Evolutionary conservation across 2,888 invertebrate species (phyloP).

Genomic region (Zygaena filipendulae): DNA sequence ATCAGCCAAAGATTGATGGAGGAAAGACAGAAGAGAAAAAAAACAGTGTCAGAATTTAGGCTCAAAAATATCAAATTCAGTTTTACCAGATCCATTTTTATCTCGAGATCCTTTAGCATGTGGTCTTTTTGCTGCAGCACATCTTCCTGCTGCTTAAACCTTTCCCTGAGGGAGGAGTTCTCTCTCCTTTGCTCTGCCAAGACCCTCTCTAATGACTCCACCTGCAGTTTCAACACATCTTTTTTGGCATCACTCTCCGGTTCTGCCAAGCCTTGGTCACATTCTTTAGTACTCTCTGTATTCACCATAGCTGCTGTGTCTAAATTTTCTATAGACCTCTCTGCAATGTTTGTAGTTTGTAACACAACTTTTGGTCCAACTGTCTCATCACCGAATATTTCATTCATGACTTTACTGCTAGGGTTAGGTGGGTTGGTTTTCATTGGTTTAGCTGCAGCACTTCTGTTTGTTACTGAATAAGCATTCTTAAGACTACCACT

Average conservation of each 20-base stretch:
- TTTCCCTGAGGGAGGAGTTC: constrained; percentile 34
- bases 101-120: constrained; percentile 52
- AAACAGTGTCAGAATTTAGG: no score
- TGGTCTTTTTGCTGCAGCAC: constrained; percentile 45
- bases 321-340: constrained; percentile 1
- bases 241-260: constrained; percentile 22
- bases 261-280: constrained; percentile 5
- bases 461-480: constrained; percentile 39
- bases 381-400: constrained; percentile 49
- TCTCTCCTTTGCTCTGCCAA: constrained; percentile 48
- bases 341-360: constrained; percentile 3
- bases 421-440: constrained; percentile 29
- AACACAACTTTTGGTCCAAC: constrained; percentile 14
- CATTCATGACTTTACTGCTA: constrained; percentile 49
- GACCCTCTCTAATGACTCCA: constrained; percentile 44
- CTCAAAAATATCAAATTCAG: no score
- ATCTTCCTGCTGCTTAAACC: constrained; percentile 43
- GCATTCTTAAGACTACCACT: constrained; percentile 57
- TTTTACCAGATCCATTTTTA: constrained; percentile 60
- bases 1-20: no score
- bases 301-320: constrained; percentile 1
- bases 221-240: constrained; percentile 37
- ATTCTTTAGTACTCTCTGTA: constrained; percentile 2
- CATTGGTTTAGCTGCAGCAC: constrained; percentile 28
- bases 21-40: no score